A percentile compares a stretch with the other conserved stretches of the same genome.
Conservation (phyloP, 2,888 invertebrate species). For the Geotrupes spiniger region DNA sequence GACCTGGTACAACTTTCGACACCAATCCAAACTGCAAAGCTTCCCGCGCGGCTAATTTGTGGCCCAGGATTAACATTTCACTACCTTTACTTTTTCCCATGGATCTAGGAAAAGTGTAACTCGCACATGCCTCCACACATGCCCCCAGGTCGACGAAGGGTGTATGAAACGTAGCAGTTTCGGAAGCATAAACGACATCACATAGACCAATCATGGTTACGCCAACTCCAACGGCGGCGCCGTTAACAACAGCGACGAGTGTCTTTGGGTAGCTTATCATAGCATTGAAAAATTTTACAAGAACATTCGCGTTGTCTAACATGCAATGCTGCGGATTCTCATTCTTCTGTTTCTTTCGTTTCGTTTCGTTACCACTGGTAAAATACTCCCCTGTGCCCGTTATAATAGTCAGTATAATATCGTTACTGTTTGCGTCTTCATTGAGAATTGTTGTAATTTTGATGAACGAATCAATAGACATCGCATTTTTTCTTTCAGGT, state of each 20-base stretch:
- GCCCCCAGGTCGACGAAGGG: conserved; percentile 86
- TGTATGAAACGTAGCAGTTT: conserved; percentile 80
- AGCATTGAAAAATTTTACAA: conserved; percentile 66
- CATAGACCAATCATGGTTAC: conserved; percentile 81
- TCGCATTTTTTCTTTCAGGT: conserved; percentile 77
- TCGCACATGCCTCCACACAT: conserved; percentile 86
- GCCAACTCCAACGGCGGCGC: conserved; percentile 90
- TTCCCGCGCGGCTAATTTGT: conserved; percentile 75
- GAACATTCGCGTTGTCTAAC: conserved; percentile 26
- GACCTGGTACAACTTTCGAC: conserved; percentile 69
- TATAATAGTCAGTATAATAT: conserved; percentile 68
- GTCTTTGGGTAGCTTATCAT: conserved; percentile 88
- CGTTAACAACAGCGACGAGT: conserved; percentile 85
- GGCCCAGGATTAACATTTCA: conserved; percentile 57
- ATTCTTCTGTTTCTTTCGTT: conserved; percentile 8
- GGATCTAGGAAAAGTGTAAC: conserved; percentile 78
- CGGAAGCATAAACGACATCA: conserved; percentile 86
- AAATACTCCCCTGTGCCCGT: conserved; percentile 81
- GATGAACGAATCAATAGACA: conserved; percentile 66
- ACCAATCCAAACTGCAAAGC: conserved; percentile 77
- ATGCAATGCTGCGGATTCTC: conserved; percentile 25
- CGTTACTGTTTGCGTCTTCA: conserved; percentile 65
- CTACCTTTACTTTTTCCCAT: conserved; percentile 77
- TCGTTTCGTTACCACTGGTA: conserved; percentile 79
- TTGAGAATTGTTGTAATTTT: conserved; percentile 63